Percentiles rank a stretch among this genome's conserved stretches.
phyloP scores from a whole-genome alignment of 2,797 vertebrate species.

The Xenopus petersii region DNA sequence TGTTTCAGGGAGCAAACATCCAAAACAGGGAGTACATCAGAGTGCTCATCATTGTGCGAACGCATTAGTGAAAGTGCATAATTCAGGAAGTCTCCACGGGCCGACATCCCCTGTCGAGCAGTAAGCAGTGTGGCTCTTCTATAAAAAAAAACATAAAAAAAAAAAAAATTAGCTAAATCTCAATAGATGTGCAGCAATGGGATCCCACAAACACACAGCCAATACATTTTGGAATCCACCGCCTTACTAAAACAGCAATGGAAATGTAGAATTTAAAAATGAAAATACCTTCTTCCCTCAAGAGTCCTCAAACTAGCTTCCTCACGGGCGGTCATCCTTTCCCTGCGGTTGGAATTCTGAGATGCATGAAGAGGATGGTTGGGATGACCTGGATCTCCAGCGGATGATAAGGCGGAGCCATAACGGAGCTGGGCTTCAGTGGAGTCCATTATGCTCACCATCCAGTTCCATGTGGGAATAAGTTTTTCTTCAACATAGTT shows the following conservation, averaged over 20 bases:
- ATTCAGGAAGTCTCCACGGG: constrained; percentile 95
- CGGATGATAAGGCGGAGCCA: constrained; percentile 94
- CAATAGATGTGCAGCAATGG: no score
- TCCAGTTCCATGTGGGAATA: constrained; percentile 99
- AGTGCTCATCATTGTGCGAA: constrained; percentile 97
- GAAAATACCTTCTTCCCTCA: constrained; percentile 86
- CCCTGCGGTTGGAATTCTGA: constrained; percentile 89
- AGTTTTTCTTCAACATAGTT: constrained; percentile 96
- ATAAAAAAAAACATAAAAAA: constrained; percentile 12
- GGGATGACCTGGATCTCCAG: constrained; percentile 94
- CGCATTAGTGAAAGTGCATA: constrained; percentile 96
- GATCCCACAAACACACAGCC: no score
- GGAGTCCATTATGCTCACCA: constrained; percentile 99
- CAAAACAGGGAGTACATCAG: constrained; percentile 92
- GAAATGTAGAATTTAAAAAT: no score
- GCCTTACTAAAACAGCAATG: no score
- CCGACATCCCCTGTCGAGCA: constrained; percentile 96
- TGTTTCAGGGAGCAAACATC: constrained; percentile 97
- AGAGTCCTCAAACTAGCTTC: constrained; percentile 91
- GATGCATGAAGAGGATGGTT: constrained; percentile 96
- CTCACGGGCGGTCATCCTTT: constrained; percentile 92
- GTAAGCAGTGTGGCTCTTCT: constrained; percentile 92
- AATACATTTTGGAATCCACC: no score
- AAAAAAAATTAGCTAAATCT: no score
- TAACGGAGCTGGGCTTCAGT: constrained; percentile 97